Percentiles rank a stretch among this genome's conserved stretches.
phyloP scores from a whole-genome alignment of 2,113 vertebrate species.

The Bucco capensis region DNA sequence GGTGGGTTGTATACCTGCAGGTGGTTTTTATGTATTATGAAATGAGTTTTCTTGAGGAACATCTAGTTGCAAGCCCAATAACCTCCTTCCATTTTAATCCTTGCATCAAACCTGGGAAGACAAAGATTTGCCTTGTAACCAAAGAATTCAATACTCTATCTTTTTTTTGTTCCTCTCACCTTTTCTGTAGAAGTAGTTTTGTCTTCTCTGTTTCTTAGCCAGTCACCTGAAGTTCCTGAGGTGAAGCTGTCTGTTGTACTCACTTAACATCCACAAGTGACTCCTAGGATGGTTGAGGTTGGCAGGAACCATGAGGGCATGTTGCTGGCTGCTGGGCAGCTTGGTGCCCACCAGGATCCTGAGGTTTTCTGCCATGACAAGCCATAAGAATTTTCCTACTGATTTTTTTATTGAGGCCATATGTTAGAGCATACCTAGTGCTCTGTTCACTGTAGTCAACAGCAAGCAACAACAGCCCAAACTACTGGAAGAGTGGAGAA shows the following conservation, averaged over 20 bases:
- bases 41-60: background rate
- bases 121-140: background rate
- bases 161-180: background rate
- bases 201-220: background rate
- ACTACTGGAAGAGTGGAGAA: accelerated
- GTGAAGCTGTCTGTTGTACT: background rate
- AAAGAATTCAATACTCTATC: background rate
- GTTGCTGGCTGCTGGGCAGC: background rate
- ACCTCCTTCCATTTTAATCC: background rate
- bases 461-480: background rate
- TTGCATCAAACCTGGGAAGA: background rate
- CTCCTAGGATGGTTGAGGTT: background rate
- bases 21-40: background rate
- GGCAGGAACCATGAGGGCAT: background rate
- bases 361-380: background rate
- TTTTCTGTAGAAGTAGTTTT: background rate
- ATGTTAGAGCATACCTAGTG: no score
- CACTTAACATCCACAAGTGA: background rate
- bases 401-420: background rate
- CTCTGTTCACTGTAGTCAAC: background rate
- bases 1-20: background rate
- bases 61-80: background rate
- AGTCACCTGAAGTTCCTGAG: background rate
- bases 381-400: background rate
- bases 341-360: background rate